A percentile compares a stretch with the other conserved stretches of the same genome.
Evolutionary conservation across 2,113 vertebrate genomes (phyloP).

Genomic region (Apaloderma vittatum): DNA sequence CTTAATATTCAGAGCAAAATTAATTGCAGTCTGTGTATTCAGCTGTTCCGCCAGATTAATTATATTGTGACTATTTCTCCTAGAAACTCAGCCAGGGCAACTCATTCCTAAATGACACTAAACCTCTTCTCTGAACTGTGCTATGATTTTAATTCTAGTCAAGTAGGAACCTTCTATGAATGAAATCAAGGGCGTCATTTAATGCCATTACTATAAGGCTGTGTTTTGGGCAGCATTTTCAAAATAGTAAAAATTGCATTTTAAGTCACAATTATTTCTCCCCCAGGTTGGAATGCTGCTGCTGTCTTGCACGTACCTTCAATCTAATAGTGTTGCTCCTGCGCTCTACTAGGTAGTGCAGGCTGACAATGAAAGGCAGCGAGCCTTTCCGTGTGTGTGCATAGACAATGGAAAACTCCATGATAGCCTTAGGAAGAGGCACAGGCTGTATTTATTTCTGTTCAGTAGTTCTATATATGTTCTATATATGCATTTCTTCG

Average conservation of each 20-base stretch:
- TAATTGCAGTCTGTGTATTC: conserved; percentile 77
- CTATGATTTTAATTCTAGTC: conserved; percentile 38
- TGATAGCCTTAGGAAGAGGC: background rate
- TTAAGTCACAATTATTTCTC: background rate
- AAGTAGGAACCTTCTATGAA: conserved; percentile 26
- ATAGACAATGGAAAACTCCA: background rate
- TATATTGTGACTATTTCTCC: conserved; percentile 64
- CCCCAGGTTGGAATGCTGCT: background rate
- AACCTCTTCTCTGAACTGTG: conserved; percentile 50
- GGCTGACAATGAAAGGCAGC: background rate
- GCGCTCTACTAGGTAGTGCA: background rate
- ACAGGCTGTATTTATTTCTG: background rate
- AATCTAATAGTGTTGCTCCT: background rate
- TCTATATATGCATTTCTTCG: background rate
- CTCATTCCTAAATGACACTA: conserved; percentile 36
- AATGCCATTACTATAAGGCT: conserved; percentile 27
- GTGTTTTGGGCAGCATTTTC: background rate
- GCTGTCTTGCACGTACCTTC: background rate
- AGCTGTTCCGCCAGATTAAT: conserved; percentile 80
- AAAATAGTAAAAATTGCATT: background rate
- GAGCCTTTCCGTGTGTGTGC: background rate
- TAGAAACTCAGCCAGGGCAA: conserved; percentile 53
- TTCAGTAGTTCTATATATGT: background rate
- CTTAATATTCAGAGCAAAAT: conserved; percentile 79
- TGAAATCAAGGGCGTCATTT: conserved; percentile 35